Conservation (phyloP, 2,797 vertebrate genomes). For the Alauda arvensis region DNA sequence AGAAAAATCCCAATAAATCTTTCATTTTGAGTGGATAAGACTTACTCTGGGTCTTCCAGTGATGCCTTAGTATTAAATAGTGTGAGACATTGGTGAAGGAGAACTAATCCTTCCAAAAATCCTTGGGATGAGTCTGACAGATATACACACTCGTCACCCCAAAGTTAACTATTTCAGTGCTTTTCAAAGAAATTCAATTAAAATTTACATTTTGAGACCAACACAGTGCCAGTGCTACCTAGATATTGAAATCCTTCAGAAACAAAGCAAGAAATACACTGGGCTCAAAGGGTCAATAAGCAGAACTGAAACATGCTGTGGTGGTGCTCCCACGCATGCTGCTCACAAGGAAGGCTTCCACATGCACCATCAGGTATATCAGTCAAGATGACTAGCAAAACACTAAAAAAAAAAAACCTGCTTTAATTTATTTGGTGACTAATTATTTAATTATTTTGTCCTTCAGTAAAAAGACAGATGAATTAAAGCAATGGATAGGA, state of each 20-base stretch:
- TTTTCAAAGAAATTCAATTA: background rate
- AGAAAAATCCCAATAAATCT: background rate
- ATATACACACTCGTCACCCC: too few relatives aligned
- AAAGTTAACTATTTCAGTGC: background rate
- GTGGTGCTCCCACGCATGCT: rapidly evolving
- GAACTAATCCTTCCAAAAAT: background rate
- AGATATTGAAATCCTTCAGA: background rate
- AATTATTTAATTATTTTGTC: background rate
- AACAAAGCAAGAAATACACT: background rate
- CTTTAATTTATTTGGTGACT: background rate
- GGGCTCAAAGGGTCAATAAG: background rate
- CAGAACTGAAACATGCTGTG: background rate
- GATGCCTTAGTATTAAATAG: background rate
- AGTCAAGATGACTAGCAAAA: background rate
- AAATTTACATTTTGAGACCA: background rate
- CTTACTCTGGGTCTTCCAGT: background rate
- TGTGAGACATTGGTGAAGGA: background rate
- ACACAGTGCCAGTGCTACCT: background rate
- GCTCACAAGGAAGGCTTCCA: background rate
- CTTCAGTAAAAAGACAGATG: background rate
- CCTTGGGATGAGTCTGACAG: background rate
- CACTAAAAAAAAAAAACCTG: background rate
- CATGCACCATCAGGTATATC: background rate
- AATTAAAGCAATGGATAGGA: background rate
- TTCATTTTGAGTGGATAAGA: background rate